Evolutionary conservation across 2,888 invertebrate species (phyloP), one percentile per base, ranked within the genome.

Genomic region (Ecliptopera silaceata): DNA sequence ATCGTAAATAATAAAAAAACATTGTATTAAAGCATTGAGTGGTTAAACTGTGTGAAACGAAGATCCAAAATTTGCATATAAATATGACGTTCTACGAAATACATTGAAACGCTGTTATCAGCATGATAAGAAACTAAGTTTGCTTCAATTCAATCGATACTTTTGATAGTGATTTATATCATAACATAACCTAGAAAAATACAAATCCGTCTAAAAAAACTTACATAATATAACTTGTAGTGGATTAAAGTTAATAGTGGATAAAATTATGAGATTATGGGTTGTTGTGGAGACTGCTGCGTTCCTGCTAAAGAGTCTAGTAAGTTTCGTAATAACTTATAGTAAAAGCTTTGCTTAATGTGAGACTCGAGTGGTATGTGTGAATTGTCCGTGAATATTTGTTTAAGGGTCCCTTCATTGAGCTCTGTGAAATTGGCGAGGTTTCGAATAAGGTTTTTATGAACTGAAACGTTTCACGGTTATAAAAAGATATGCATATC

Each of bases 221-320:
- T 15, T n/a, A 18, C 8, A 43, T 18, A 20, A 20, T 20, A 20
- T n/a, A n/a, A n/a, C n/a, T n/a, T n/a, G n/a, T n/a, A n/a, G n/a
- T n/a, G 20, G 20, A 17, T 1, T 15, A 38, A 34, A n/a, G 17
- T 47, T 12, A 57, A 56, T 31, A 34, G 46, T 38, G 46, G 39
- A 18, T 20, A 57, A 46, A 47, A 59, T 29, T 34, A 55, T 46
- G 67, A 11, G 17, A 59, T 58, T 51, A 89, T 90, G 90, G 86
- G 85, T 50, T 86, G 86, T 60, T 83, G 80, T 57, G 82, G 79
- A 56, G 80, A 84, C 53, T 84, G 83, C 67, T 86, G 82, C 65
- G 70, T 79, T 20, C 75, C 82, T 11, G 79, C 80, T 8, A 82
- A 84, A 66, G 88, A 90, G 66, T 82, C 81, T 34, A 79, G 90